Base-by-base conservation (phyloP, 2,888 invertebrate genomes). In the Scaptomyza cyrtandrae region DNA sequence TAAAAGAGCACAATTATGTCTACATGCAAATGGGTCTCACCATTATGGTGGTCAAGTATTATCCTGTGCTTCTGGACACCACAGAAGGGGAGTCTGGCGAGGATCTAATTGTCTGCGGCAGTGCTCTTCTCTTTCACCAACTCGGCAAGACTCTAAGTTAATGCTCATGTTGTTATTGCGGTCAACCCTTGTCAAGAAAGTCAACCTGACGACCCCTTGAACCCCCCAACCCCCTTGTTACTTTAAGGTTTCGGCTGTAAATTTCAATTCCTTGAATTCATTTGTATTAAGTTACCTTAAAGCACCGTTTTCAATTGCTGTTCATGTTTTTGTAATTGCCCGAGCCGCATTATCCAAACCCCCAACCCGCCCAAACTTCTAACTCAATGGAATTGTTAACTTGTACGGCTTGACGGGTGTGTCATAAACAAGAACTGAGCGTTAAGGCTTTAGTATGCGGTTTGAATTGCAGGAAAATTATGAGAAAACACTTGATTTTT, bases 261-360 rank as follows among this genome's bases (percentile, higher is more conserved):
- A 46, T 37, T 24, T 14, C 48, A 66, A 55, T 67, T 77, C 62
- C 55, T 35, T 37, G 67, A 59, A 71, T 53, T 67, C 37, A 33
- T 31, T 56, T 56, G 72, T 77, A 83, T 83, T 79, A 60, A 66
- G 69, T 83, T 86, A 75, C 83, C 65, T 61, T 83, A 72, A 71
- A 61, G 60, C 75, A 60, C 66, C 71, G n/a, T 72, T 69, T 64
- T 79, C 83, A 86, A 88, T 83, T 79, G 83, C 49, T 79, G 83
- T 72, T 79, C 88, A 83, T 83, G 83, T 83, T 83, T 79, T 86
- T 68, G 65, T 85, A 88, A 83, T 87, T 83, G 83, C 70, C 70
- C 71, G 50, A 4, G 33, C 6, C 66, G 14, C 45, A 58, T 63
- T 68, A 48, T 63, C 63, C 11, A 41, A 39, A 49, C 53, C 55